A percentile compares a stretch with the other conserved stretches of the same genome.
Evolutionary conservation across 2,888 invertebrate genomes (phyloP).

Genomic region (Bedellia somnulentella): DNA sequence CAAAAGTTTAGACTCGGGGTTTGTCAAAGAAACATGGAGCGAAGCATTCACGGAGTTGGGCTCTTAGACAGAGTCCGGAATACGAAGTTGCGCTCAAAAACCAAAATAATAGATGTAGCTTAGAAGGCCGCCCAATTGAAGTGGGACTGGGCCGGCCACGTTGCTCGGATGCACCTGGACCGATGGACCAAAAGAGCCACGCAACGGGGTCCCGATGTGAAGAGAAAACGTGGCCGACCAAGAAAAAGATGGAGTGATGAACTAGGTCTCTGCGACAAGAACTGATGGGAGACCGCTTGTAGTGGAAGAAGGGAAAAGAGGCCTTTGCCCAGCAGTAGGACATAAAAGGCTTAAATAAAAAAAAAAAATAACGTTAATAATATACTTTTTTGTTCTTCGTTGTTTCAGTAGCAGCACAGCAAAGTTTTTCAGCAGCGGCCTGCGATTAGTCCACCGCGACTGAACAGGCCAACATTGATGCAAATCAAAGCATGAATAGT

Average conservation of each 20-base stretch:
- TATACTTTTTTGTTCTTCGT: too few relatives aligned
- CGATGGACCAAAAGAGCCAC: background rate
- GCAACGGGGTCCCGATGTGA: background rate
- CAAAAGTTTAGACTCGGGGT: background rate
- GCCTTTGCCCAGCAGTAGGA: constrained; percentile 1
- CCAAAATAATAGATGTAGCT: background rate
- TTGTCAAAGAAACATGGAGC: constrained; percentile 1
- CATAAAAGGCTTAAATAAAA: too few relatives aligned
- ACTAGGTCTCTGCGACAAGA: background rate
- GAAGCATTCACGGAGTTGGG: background rate
- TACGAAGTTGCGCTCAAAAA: background rate
- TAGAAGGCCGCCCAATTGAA: background rate
- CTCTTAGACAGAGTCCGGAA: background rate
- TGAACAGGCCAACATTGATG: too few relatives aligned
- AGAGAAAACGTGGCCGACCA: background rate
- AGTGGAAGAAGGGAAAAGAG: background rate
- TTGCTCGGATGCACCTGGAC: background rate
- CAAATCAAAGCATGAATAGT: too few relatives aligned
- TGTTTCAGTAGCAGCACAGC: too few relatives aligned
- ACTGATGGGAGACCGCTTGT: background rate
- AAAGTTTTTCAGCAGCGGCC: too few relatives aligned
- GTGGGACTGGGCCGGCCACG: background rate
- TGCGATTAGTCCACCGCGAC: too few relatives aligned
- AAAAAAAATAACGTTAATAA: too few relatives aligned
- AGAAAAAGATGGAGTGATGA: background rate